A percentile compares a stretch with the other conserved stretches of the same genome.
These are phyloP conservation scores for Podargus strigoides DNA, from an alignment of 2,797 vertebrate species.

Conservation along the genomic window DNA sequence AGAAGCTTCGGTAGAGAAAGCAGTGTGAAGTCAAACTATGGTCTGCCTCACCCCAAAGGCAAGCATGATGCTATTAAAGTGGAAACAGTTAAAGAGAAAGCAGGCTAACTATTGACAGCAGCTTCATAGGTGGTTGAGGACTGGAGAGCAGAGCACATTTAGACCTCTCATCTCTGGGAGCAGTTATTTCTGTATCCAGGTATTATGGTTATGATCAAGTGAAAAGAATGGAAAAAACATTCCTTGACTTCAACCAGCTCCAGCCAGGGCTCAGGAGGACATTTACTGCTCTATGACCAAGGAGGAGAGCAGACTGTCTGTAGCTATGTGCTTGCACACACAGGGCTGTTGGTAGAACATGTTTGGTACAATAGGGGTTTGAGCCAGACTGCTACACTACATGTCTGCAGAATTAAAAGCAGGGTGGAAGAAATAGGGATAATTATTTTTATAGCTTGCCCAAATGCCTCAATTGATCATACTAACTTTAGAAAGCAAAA, in stretches of 20 bases:
- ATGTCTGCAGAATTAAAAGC: not conserved
- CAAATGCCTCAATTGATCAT: not conserved
- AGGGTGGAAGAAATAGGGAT: not conserved
- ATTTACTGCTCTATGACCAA: not conserved
- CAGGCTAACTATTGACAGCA: not conserved
- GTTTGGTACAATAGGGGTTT: not conserved
- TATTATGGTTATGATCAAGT: not conserved
- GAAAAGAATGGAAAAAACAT: not conserved
- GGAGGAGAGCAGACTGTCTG: not conserved
- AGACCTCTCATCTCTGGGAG: not conserved
- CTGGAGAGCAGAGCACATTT: not conserved
- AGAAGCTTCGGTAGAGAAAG: not conserved
- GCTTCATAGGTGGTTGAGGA: not conserved
- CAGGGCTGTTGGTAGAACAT: not conserved
- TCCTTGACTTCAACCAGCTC: not conserved
- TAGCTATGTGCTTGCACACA: not conserved
- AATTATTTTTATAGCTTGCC: slow-evolving; percentile 7
- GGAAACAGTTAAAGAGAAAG: not conserved
- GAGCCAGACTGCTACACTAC: not conserved
- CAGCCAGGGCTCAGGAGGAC: not conserved
- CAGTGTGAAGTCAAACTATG: not conserved
- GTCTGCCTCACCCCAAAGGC: not conserved
- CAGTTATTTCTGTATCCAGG: not conserved
- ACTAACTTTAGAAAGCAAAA: slow-evolving; percentile 32
- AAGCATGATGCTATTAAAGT: not conserved